Evolutionary conservation across 2,888 invertebrate species (phyloP).

Genomic region (Pristionchus mayeri): DNA sequence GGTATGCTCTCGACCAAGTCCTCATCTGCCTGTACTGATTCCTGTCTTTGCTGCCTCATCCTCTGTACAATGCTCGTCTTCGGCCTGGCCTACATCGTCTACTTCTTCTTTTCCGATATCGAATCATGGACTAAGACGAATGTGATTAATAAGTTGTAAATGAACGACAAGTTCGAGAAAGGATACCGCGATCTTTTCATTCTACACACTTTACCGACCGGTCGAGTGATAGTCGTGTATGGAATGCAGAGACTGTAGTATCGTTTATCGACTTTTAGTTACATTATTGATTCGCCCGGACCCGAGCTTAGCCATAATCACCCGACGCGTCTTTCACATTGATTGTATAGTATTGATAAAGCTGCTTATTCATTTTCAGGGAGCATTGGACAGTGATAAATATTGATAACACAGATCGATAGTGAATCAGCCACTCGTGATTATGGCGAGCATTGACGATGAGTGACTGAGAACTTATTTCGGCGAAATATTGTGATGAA

Average conservation of each 20-base stretch:
- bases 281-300: too few relatives aligned
- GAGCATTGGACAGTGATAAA: too few relatives aligned
- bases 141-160: conserved; percentile 43
- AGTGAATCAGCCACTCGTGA: neutral
- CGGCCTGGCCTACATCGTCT: conserved; percentile 26
- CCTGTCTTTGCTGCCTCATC: conserved; percentile 19
- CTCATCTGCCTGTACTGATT: neutral
- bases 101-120: conserved; percentile 36
- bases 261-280: too few relatives aligned
- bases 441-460: neutral
- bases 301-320: neutral
- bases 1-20: neutral
- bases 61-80: conserved; percentile 28
- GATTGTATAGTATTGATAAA: conserved; percentile 18
- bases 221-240: too few relatives aligned
- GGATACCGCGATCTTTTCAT: too few relatives aligned
- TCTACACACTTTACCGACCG: too few relatives aligned
- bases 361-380: neutral
- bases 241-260: neutral
- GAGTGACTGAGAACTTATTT: neutral
- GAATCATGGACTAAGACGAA: conserved; percentile 39
- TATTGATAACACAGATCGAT: too few relatives aligned
- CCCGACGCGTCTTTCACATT: neutral
- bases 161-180: too few relatives aligned
- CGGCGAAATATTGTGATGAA: neutral